These are phyloP conservation scores for Prietella phreatophila DNA, from an alignment of 2,113 vertebrate species.

Conservation along the genomic window DNA sequence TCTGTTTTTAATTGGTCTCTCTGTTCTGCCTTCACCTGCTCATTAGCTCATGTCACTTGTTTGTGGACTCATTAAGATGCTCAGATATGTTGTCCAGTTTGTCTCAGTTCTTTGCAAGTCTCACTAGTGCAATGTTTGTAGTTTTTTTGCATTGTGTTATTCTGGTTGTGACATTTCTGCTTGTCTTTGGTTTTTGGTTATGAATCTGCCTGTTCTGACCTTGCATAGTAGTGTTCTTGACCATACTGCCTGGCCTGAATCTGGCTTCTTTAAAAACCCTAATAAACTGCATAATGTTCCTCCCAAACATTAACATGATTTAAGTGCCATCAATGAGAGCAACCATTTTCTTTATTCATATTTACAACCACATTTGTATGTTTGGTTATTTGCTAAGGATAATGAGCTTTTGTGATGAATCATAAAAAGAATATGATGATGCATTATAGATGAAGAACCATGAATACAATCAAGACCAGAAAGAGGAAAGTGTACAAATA, in stretches of 20 bases:
- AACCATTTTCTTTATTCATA: conserved; percentile 10
- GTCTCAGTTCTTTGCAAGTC: background rate
- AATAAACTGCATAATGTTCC: background rate
- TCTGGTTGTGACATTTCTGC: conserved; percentile 1
- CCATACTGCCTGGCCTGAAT: background rate
- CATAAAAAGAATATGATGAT: conserved; percentile 2
- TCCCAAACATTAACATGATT: background rate
- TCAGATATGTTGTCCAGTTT: background rate
- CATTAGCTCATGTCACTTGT: conserved; percentile 10
- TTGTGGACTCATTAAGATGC: conserved; percentile 4
- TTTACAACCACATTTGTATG: conserved; percentile 20
- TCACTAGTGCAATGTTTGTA: background rate
- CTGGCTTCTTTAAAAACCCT: background rate
- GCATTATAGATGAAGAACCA: conserved; percentile 1
- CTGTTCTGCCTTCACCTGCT: background rate
- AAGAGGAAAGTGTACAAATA: background rate
- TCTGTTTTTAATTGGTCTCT: conserved; percentile 13
- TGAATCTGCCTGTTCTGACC: background rate
- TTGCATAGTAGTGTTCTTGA: background rate
- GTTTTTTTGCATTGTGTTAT: background rate
- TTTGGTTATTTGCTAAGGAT: background rate
- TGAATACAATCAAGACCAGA: background rate
- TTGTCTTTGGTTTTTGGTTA: background rate
- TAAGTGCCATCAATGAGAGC: background rate
- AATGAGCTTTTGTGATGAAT: background rate